Base-by-base conservation (phyloP, 2,797 vertebrate genomes). In the Sebastes taczanowskii region DNA sequence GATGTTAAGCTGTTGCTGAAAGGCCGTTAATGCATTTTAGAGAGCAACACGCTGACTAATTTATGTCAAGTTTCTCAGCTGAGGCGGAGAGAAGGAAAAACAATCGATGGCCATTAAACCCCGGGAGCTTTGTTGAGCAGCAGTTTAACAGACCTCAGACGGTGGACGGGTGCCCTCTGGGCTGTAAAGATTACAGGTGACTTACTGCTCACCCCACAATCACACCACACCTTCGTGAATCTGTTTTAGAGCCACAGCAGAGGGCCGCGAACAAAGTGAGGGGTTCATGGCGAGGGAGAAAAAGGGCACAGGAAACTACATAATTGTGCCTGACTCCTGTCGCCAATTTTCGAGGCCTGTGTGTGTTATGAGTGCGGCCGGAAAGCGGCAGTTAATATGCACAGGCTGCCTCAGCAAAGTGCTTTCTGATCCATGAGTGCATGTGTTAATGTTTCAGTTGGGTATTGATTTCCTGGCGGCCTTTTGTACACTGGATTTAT, bases 361-460 rank as follows among this genome's bases (percentile, higher is more conserved):
- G 89, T 91, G 89, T 94, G 77, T 91, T 91, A 92, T 94, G 93
- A 96, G 90, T 77, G 92, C 86, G 92, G 94, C 94, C 86, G 74
- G 90, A 92, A 96, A 94, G 72, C 92, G 79, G 91, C 86, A 85
- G 96, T 96, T 97, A 94, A 96, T 97, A 96, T 97, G 95, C 95
- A 91, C 95, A 90, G 92, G 93, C 96, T 93, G 95, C 94, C 93
- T 96, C 95, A 95, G 96, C 96, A 94, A 94, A 94, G 90, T 92
- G 94, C 95, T 94, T 95, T 97, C 95, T 97, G 96, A 97, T 97
- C 96, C 96, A 93, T 96, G 96, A 96, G 95, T 89, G 96, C 96
- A 95, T 92, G 95, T 95, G 97, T 96, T 97, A 97, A 97, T 98
- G 97, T 99, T 97, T 97, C 97, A 97, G 96, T 93, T 93, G 95